These are phyloP conservation scores for Papilio dardanus DNA, from an alignment of 1,140 invertebrate genomes.

Conservation along the genomic window DNA sequence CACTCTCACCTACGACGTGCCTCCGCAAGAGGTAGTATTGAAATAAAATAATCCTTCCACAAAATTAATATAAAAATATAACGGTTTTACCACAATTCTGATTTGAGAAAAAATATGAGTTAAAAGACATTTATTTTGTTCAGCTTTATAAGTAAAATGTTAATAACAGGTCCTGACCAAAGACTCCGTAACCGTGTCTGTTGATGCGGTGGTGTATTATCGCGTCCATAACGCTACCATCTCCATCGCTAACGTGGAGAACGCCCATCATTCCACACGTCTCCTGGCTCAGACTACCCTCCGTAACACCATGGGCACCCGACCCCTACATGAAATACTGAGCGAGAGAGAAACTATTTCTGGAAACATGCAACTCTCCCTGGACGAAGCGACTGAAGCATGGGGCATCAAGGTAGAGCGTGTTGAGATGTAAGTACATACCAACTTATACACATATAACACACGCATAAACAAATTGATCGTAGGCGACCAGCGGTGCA, in stretches of 20 bases:
- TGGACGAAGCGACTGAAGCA: slow-evolving; percentile 96
- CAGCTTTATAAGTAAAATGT: no score
- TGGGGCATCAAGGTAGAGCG: slow-evolving; percentile 99
- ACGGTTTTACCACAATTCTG: no score
- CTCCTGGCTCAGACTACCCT: slow-evolving; percentile 95
- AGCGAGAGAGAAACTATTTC: slow-evolving; percentile 97
- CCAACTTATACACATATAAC: background rate
- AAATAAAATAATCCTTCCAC: background rate
- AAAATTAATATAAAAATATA: background rate
- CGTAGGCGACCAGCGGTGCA: no score
- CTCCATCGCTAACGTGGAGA: slow-evolving; percentile 98
- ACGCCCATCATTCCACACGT: slow-evolving; percentile 96
- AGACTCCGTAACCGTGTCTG: slow-evolving; percentile 97
- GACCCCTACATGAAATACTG: slow-evolving; percentile 97
- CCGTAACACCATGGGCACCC: slow-evolving; percentile 97
- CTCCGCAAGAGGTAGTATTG: slow-evolving; percentile 93
- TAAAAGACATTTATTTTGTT: no score
- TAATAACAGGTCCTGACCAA: slow-evolving; percentile 96
- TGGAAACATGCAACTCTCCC: slow-evolving; percentile 90
- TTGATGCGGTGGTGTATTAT: slow-evolving; percentile 97
- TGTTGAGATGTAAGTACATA: slow-evolving; percentile 94
- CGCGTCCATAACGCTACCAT: slow-evolving; percentile 97
- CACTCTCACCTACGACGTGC: slow-evolving; percentile 96
- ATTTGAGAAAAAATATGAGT: no score
- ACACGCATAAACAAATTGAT: no score